Evolutionary conservation across 2,113 vertebrate genomes (phyloP).

Genomic region (Callocephalon fimbriatum): DNA sequence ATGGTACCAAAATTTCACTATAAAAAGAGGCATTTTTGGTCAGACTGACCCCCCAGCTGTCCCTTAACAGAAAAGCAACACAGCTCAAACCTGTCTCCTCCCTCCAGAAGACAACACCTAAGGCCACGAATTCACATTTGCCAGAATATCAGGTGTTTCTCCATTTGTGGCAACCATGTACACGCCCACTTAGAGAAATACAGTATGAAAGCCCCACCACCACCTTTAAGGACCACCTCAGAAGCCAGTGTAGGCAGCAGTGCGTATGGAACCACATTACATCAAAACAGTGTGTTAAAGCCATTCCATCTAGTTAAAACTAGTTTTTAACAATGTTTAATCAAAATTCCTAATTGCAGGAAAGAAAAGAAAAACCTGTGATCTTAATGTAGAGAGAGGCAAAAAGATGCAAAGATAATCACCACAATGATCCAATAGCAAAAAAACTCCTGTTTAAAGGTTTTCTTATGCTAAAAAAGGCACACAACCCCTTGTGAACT

Average conservation of each 20-base stretch:
- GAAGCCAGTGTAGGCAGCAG: slow-evolving; percentile 31
- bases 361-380: neutral
- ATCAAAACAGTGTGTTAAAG: neutral
- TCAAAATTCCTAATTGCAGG: slow-evolving; percentile 26
- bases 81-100: slow-evolving; percentile 41
- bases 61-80: slow-evolving; percentile 42
- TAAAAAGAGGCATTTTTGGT: slow-evolving; percentile 60
- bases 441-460: slow-evolving; percentile 52
- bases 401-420: slow-evolving; percentile 63
- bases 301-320: slow-evolving; percentile 31
- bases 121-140: slow-evolving; percentile 59
- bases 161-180: neutral
- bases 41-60: slow-evolving; percentile 39
- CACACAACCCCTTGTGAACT: slow-evolving; percentile 74
- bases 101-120: slow-evolving; percentile 18
- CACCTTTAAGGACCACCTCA: neutral
- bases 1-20: slow-evolving; percentile 65
- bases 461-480: slow-evolving; percentile 77
- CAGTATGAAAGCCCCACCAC: neutral
- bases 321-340: slow-evolving; percentile 43
- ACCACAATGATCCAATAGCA: slow-evolving; percentile 57
- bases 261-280: neutral
- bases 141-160: slow-evolving; percentile 43
- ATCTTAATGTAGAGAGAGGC: slow-evolving; percentile 24
- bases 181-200: slow-evolving; percentile 25